A percentile compares a stretch with the other conserved stretches of the same genome.
These are phyloP conservation scores for Scaptomyza hsui DNA, from an alignment of 1,140 invertebrate genomes.

Conservation along the genomic window DNA sequence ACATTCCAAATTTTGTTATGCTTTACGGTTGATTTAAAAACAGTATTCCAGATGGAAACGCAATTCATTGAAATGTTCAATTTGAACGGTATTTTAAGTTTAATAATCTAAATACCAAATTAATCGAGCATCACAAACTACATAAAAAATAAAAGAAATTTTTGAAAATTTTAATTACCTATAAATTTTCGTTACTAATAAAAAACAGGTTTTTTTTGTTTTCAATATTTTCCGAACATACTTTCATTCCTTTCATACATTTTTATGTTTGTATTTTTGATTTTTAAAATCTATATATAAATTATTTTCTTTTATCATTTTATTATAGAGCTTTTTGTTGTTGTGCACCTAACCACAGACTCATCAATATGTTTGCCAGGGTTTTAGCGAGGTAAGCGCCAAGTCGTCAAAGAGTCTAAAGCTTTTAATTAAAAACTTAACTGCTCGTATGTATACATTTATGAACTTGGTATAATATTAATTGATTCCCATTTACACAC, in stretches of 20 bases:
- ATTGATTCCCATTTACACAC: not conserved
- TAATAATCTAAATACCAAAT: too few relatives aligned
- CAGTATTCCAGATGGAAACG: too few relatives aligned
- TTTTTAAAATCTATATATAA: slow-evolving; percentile 4
- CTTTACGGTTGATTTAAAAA: slow-evolving; percentile 7
- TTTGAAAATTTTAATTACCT: too few relatives aligned
- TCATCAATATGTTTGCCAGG: slow-evolving; percentile 18
- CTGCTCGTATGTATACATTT: not conserved
- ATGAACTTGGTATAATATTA: not conserved
- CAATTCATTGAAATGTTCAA: too few relatives aligned
- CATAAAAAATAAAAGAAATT: too few relatives aligned
- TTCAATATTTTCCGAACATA: not conserved
- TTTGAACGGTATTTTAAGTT: too few relatives aligned
- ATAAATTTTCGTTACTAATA: too few relatives aligned
- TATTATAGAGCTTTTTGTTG: slow-evolving; percentile 51
- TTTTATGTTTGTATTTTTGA: slow-evolving; percentile 1
- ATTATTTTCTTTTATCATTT: slow-evolving; percentile 32
- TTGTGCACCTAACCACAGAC: slow-evolving; percentile 44
- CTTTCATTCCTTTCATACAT: not conserved
- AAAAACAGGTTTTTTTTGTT: too few relatives aligned
- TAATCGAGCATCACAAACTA: too few relatives aligned
- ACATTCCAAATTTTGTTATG: not conserved
- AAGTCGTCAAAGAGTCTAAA: too few relatives aligned
- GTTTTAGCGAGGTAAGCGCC: slow-evolving; percentile 47
- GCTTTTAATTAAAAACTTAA: not conserved